Conservation (phyloP, 2,797 vertebrate species). For the Pantherophis alleghaniensis region DNA sequence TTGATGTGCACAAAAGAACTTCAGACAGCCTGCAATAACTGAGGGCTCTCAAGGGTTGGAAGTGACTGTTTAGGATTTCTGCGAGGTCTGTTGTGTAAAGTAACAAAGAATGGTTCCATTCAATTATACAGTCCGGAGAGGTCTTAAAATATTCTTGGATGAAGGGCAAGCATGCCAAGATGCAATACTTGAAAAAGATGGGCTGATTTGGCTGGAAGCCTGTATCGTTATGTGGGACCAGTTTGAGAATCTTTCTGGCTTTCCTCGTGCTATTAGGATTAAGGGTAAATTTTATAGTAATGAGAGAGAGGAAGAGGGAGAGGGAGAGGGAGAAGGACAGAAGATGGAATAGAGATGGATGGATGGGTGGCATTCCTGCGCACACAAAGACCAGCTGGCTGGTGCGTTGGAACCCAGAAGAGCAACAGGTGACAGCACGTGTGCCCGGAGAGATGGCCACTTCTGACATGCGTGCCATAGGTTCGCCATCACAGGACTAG, state of each 20-base stretch:
- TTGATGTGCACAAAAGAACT: background rate
- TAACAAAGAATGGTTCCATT: background rate
- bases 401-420: no score
- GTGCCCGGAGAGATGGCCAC: no score
- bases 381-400: no score
- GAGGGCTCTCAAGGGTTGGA: background rate
- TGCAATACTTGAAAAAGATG: background rate
- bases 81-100: background rate
- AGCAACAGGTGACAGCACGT: no score
- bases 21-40: background rate
- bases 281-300: background rate
- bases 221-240: background rate
- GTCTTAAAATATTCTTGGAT: background rate
- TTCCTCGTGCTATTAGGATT: background rate
- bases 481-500: no score
- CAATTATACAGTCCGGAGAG: background rate
- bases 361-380: no score
- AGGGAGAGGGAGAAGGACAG: no score
- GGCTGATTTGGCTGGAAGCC: background rate
- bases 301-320: no score
- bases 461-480: no score
- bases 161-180: background rate
- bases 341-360: no score
- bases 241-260: background rate
- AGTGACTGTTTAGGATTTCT: slow-evolving; percentile 8